phyloP scores from a whole-genome alignment of 2,113 vertebrate genomes.

The Haliaeetus leucogaster region DNA sequence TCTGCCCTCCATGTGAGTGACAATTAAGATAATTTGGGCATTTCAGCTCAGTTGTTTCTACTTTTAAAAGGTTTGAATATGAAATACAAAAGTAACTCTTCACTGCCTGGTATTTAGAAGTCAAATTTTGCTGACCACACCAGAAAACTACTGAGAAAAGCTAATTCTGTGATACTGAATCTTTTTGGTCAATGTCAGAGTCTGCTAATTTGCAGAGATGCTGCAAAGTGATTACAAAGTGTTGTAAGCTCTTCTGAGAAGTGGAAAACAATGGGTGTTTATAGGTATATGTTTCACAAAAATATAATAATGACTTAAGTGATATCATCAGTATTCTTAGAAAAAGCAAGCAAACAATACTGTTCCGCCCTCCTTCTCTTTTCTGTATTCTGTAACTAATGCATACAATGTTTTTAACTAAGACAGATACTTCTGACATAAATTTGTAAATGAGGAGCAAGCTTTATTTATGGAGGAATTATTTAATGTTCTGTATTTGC shows the following conservation, averaged over 20 bases:
- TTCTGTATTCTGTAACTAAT: background rate
- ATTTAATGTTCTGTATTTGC: slow-evolving; percentile 32
- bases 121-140: background rate
- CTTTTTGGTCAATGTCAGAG: background rate
- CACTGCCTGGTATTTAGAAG: background rate
- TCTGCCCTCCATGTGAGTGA: background rate
- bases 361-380: background rate
- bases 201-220: background rate
- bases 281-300: background rate
- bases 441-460: slow-evolving; percentile 19
- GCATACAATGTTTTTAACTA: background rate
- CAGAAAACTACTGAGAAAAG: background rate
- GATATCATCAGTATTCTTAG: background rate
- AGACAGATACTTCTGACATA: background rate
- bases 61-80: background rate
- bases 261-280: background rate
- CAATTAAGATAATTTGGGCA: background rate
- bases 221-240: background rate
- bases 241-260: background rate
- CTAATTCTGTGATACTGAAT: background rate
- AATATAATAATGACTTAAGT: background rate
- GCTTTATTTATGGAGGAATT: slow-evolving; percentile 12
- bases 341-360: background rate
- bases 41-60: background rate
- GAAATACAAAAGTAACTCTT: background rate